Base-by-base conservation (phyloP, 2,888 invertebrate genomes). In the Xanthorhoe designata region DNA sequence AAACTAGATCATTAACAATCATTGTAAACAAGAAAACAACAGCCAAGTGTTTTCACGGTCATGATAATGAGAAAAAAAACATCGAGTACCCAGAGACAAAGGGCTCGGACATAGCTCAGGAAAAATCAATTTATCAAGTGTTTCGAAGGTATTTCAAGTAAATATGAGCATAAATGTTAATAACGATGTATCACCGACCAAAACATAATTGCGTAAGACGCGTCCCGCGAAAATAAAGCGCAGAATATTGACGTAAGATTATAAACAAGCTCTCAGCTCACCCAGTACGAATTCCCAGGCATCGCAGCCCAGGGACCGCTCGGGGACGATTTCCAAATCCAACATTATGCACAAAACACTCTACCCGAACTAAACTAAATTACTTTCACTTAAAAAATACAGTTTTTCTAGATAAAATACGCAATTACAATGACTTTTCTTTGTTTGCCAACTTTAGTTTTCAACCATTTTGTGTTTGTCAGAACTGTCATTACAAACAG, bases 241-340 rank as follows among this genome's bases (percentile, higher is more conserved):
- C 90, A 94, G 91, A 94, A 86, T 84, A 86, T 89, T 90, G 92
- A 92, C 90, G 89, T 91, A 89, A 86, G 87, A 84, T 45, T 64
- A 68, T 61, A 64, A 68, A 68, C 68, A 68, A 60, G 32, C 52
- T 76, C 10, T 63, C 17, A 84, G 94, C 96, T 96, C 94, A 98
- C 98, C 98, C 94, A 98, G 94, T 90, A 98, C 96, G 94, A 99
- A 98, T 94, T 99, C 98, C 98, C 99, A 99, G 95, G 98, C 97
- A 94, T 99, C 98, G 92, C 98, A 98, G 93, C 98, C 98, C 87
- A 99, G 95, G 83, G 98, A 98, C 85, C 97, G 96, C 94, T 99
- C 99, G 80, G 99, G 99, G 88, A 98, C 96, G 84, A 99, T 97
- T 95, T 99, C 99, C 89, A 99, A 95, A 94, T 98, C 98, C 94